Evolutionary conservation across 2,113 vertebrate species (phyloP).

Genomic region (Chloroceryle aenea): DNA sequence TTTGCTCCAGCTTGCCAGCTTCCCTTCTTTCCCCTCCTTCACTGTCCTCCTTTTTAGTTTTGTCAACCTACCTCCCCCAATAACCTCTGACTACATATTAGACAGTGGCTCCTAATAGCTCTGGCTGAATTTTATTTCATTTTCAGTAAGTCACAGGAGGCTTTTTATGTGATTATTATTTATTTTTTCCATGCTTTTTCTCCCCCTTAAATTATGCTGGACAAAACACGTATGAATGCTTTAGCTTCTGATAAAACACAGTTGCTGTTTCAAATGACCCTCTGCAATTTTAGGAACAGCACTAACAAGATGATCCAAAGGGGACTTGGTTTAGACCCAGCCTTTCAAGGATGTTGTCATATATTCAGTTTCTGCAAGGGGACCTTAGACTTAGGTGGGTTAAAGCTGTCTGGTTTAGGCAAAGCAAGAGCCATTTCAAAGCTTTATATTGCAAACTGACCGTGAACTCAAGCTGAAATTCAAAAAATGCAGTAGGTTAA

Average conservation of each 20-base stretch:
- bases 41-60: constrained; percentile 54
- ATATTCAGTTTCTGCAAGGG: neutral
- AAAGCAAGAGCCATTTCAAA: neutral
- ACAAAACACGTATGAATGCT: neutral
- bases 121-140: constrained; percentile 20
- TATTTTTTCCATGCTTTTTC: neutral
- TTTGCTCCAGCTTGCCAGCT: constrained; percentile 66
- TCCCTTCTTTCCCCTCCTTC: constrained; percentile 59
- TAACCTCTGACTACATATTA: neutral
- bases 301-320: neutral
- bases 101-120: neutral
- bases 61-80: neutral
- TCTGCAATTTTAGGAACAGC: neutral
- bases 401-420: neutral
- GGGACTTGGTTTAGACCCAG: neutral
- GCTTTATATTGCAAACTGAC: neutral
- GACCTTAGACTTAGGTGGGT: neutral
- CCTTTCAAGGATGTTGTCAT: neutral
- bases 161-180: neutral
- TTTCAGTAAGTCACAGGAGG: neutral
- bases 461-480: neutral
- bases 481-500: neutral
- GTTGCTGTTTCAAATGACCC: neutral
- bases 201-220: neutral
- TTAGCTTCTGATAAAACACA: neutral